Percentiles rank a stretch among this genome's conserved stretches.
Evolutionary conservation across 2,888 invertebrate genomes (phyloP).

Genomic region (Melanostoma scalare): DNA sequence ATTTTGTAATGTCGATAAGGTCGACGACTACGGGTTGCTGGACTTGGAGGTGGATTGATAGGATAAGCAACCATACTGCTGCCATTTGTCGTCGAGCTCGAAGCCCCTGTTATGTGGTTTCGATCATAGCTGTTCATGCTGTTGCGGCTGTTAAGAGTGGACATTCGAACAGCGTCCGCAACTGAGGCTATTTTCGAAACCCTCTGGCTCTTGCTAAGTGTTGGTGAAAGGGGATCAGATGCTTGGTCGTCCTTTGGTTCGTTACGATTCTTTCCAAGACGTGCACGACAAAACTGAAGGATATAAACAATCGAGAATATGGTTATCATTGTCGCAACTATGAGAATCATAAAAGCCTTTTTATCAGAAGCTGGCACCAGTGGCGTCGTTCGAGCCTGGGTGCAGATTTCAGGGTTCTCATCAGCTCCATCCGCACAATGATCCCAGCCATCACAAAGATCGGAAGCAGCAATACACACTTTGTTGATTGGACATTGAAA

Average conservation of each 20-base stretch:
- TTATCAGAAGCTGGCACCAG: constrained; percentile 82
- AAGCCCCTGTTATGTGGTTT: constrained; percentile 87
- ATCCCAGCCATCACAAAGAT: constrained; percentile 89
- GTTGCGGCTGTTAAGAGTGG: constrained; percentile 85
- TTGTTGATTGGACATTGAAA: constrained; percentile 89
- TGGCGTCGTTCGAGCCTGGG: constrained; percentile 80
- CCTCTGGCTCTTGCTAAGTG: constrained; percentile 80
- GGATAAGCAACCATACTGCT: constrained; percentile 86
- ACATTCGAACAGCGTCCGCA: constrained; percentile 85
- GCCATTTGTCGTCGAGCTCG: constrained; percentile 82
- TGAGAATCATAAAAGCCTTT: constrained; percentile 84
- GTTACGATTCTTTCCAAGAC: constrained; percentile 83
- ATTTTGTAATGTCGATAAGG: constrained; percentile 90
- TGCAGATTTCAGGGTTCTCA: constrained; percentile 87
- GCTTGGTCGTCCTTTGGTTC: constrained; percentile 86
- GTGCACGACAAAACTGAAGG: constrained; percentile 83
- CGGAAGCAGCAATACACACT: constrained; percentile 86
- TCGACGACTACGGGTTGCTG: constrained; percentile 90
- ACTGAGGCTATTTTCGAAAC: constrained; percentile 82
- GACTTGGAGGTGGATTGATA: constrained; percentile 95
- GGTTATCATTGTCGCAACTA: constrained; percentile 84
- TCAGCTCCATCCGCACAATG: constrained; percentile 93
- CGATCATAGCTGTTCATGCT: constrained; percentile 87
- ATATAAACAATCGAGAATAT: constrained; percentile 83
- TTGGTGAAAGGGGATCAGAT: constrained; percentile 86